Base-by-base conservation (phyloP, 2,113 vertebrate species). In the Hypocryptadius cinnamomeus region DNA sequence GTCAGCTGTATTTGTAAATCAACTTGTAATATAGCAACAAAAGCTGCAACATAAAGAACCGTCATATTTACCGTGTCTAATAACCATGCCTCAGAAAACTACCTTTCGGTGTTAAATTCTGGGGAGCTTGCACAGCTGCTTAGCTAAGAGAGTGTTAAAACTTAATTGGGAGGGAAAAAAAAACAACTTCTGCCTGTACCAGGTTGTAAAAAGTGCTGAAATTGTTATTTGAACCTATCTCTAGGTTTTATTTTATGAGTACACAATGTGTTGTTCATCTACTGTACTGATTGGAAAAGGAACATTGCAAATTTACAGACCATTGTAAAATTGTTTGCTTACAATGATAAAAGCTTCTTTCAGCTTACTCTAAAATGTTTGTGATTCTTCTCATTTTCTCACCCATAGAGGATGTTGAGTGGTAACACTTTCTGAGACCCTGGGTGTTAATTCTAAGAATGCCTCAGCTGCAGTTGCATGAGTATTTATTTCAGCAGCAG, bases 251-350 rank as follows among this genome's bases (percentile, higher is more conserved):
- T 94, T 93, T 96, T 91, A 82, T 77, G 84, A 95, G 81, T 92
- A 85, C 45, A 48, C 69, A 86, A 35, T 78, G 65, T 92, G 76
- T 48, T 94, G 85, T 86, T 95, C 87, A 81, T 94, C 72, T 95
- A 81, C 87, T 86, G 51, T 90, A 80, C 79, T 94, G 86, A 93
- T 81, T 94, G 71, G 79, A 92, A 96, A 95, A 91, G 61, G 89
- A 96, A 74, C 61, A 87, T 69, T 91, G 78, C 60, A 92, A 87
- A 93, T 94, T 94, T 90, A 77, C 86, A 87, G 61, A 82, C 48
- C 85, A 81, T 79, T 95, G 81, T 96, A 87, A 95, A 96, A 96
- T 92, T 84, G 83, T 85, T 87, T 90, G 53, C 78, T 94, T 73
- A 87, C 76, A 79, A 51, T 89, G 72, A 82, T 92, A 91, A 90